Evolutionary conservation across 2,888 invertebrate genomes (phyloP).

Genomic region (Isoperla grammatica): DNA sequence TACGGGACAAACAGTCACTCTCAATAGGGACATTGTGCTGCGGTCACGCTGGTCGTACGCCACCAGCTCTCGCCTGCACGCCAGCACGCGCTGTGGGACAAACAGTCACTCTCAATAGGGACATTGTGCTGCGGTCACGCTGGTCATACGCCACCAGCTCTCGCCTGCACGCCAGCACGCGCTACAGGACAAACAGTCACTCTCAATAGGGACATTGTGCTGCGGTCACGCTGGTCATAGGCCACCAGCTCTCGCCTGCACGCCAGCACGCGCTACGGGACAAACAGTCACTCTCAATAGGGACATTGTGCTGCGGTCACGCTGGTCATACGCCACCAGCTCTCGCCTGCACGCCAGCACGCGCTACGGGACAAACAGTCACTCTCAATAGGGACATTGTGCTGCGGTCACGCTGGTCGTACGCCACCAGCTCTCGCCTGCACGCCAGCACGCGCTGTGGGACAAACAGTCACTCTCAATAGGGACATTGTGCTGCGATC

Average conservation of each 20-base stretch:
- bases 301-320: conserved; percentile 47
- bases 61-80: conserved; percentile 84
- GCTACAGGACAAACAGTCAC: too few relatives aligned
- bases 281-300: too few relatives aligned
- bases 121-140: conserved; percentile 50
- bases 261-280: too few relatives aligned
- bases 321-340: conserved; percentile 86
- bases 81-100: conserved; percentile 79
- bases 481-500: conserved; percentile 51
- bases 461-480: too few relatives aligned
- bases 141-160: conserved; percentile 91
- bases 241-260: too few relatives aligned
- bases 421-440: conserved; percentile 82
- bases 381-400: too few relatives aligned
- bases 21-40: too few relatives aligned
- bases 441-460: conserved; percentile 83
- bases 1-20: too few relatives aligned
- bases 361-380: too few relatives aligned
- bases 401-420: conserved; percentile 70
- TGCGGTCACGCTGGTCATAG: too few relatives aligned
- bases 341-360: conserved; percentile 88
- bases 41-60: conserved; percentile 81
- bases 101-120: too few relatives aligned
- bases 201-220: too few relatives aligned
- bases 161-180: conserved; percentile 83